phyloP scores from a whole-genome alignment of 23 tunicate species.

The Phallusia fumigata region DNA sequence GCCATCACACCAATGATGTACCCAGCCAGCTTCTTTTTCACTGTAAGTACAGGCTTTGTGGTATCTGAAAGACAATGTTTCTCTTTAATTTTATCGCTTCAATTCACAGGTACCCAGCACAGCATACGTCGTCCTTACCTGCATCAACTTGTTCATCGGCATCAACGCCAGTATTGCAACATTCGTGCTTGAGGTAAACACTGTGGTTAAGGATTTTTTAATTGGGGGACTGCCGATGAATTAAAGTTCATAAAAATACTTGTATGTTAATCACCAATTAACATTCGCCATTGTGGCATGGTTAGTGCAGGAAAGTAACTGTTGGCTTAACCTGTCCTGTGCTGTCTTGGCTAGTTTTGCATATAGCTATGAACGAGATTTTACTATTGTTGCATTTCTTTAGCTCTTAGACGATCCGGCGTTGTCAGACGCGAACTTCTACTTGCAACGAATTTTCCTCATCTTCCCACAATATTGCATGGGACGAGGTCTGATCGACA shows the following conservation, averaged over 20 bases:
- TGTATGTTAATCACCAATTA: no score
- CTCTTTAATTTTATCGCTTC: not conserved
- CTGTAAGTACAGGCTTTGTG: conserved; percentile 31
- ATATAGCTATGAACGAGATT: no score
- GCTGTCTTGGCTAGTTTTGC: no score
- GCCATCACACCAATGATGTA: conserved; percentile 98
- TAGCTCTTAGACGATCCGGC: conserved; percentile 61
- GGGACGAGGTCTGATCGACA: conserved; percentile 94
- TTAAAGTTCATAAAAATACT: no score
- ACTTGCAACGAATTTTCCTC: conserved; percentile 65
- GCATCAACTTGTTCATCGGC: conserved; percentile 92
- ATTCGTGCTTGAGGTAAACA: conserved; percentile 72
- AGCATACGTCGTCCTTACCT: conserved; percentile 94
- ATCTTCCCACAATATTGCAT: conserved; percentile 95
- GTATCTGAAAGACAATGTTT: not conserved
- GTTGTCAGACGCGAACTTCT: conserved; percentile 48
- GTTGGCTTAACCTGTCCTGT: no score
- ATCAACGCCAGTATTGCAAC: conserved; percentile 95
- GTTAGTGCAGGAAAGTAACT: no score
- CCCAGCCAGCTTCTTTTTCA: conserved; percentile 75
- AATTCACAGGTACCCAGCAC: conserved; percentile 84
- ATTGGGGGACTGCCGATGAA: no score
- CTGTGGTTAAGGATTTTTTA: no score
- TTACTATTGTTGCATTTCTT: not conserved
- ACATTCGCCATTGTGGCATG: no score